These are phyloP conservation scores for Calliphora vomitoria DNA, from an alignment of 2,888 invertebrate species.

Conservation along the genomic window DNA sequence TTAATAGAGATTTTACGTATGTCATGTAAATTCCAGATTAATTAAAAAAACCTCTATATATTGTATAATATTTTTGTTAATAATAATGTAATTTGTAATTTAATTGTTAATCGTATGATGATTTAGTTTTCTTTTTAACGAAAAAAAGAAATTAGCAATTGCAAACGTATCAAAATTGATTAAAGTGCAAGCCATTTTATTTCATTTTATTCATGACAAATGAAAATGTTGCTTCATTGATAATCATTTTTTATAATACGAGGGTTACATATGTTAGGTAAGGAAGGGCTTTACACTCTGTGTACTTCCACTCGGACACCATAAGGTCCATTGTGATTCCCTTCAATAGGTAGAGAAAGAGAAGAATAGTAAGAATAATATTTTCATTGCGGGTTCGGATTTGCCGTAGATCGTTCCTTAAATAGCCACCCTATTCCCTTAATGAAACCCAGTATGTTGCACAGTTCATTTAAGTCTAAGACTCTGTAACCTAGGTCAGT, in stretches of 20 bases:
- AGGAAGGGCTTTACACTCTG: no score
- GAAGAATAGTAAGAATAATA: no score
- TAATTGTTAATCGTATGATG: constrained; percentile 16
- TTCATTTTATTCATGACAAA: background rate
- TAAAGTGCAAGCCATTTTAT: background rate
- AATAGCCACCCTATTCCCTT: no score
- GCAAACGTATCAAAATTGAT: background rate
- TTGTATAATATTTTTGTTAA: background rate
- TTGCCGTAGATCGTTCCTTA: no score
- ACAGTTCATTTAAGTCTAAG: no score
- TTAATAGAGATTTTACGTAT: background rate
- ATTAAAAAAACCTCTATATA: background rate
- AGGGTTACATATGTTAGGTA: no score
- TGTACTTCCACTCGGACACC: no score
- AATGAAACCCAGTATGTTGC: no score
- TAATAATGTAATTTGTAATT: background rate
- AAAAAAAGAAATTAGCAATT: background rate
- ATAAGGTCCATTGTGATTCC: no score
- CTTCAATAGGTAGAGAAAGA: no score
- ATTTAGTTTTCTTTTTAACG: background rate
- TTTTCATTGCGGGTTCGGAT: no score
- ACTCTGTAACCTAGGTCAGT: no score
- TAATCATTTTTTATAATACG: background rate
- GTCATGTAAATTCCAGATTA: constrained; percentile 14
- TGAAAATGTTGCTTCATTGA: background rate